Evolutionary conservation across 2,797 vertebrate genomes (phyloP), one percentile per base, ranked within the genome.

Genomic region (Sardinella longiceps): DNA sequence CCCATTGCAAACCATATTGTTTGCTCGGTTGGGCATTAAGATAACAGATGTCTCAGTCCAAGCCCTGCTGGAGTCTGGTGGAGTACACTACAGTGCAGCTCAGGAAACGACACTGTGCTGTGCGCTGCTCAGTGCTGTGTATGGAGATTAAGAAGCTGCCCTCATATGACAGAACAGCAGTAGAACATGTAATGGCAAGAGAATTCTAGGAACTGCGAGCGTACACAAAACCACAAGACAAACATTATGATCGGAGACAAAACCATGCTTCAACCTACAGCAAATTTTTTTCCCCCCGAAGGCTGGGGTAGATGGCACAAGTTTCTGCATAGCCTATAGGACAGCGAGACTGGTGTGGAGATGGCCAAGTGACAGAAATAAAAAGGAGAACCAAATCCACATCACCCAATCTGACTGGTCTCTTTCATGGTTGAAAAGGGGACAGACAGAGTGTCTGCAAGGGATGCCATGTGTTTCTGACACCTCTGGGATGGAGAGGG

Each of bases 1-100:
- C 93, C 92, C 95, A 94, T 95, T 95, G 92, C 90, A 93, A 92
- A 94, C 91, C 95, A 95, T 94, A 94, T 90, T 95, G 94, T 94
- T 94, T 93, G 89, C 88, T 89, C 89, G 91, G 90, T 84, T 85
- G 86, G 82, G 91, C 86, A 91, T 91, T 89, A 91, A 85, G 81
- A 90, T 89, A 94, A 91, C 95, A 95, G 92, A 94, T 95, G 94
- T 92, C 88, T 56, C 48, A 56, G 89, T 83, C 63, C 63, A 25
- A 30, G 28, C 63, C 20, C 53, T 20, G 53, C 20, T 56, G 20
- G 53, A 56, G 53, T 23, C 43, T 6, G 70, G 86, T 74, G 43
- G 85, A 70, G 28, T 14, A 33, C 2, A 70, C 28, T 70, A 37
- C 25, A 30, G 63, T 30, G 12, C 25, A 14, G 28, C 4, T 11